A percentile compares a stretch with the other conserved stretches of the same genome.
phyloP scores from a whole-genome alignment of 2,888 invertebrate species.

The Aelia acuminata region DNA sequence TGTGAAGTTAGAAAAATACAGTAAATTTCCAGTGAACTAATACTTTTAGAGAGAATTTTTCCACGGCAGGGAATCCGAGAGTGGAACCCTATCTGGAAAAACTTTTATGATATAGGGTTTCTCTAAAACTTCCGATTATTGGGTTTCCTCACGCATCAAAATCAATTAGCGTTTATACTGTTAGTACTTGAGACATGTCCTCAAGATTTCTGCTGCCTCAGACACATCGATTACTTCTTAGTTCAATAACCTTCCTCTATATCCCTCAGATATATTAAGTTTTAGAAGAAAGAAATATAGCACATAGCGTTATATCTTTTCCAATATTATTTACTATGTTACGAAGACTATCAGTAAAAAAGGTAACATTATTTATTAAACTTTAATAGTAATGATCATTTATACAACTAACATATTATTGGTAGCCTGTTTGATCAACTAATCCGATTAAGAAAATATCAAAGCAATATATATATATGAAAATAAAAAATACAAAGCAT shows the following conservation, averaged over 20 bases:
- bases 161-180: slow-evolving; percentile 43
- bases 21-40: background rate
- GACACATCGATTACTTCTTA: slow-evolving; percentile 23
- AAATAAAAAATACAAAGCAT: too few species aligned
- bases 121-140: slow-evolving; percentile 42
- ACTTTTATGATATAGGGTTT: slow-evolving; percentile 51
- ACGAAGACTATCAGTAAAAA: background rate
- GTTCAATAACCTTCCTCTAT: slow-evolving; percentile 34
- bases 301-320: background rate
- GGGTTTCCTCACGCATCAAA: slow-evolving; percentile 44
- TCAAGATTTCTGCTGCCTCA: slow-evolving; percentile 22
- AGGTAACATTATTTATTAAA: background rate
- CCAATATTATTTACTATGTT: background rate
- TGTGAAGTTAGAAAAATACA: background rate
- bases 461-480: too few species aligned
- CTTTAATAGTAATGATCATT: background rate
- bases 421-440: too few species aligned
- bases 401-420: background rate
- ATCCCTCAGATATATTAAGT: slow-evolving; percentile 19
- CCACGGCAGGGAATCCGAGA: background rate
- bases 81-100: slow-evolving; percentile 43
- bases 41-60: background rate
- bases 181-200: slow-evolving; percentile 7
- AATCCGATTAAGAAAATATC: too few species aligned
- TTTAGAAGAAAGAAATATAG: slow-evolving; percentile 20